These are phyloP conservation scores for Drosophila tsacasi DNA, from an alignment of 1,140 invertebrate genomes.

Conservation along the genomic window DNA sequence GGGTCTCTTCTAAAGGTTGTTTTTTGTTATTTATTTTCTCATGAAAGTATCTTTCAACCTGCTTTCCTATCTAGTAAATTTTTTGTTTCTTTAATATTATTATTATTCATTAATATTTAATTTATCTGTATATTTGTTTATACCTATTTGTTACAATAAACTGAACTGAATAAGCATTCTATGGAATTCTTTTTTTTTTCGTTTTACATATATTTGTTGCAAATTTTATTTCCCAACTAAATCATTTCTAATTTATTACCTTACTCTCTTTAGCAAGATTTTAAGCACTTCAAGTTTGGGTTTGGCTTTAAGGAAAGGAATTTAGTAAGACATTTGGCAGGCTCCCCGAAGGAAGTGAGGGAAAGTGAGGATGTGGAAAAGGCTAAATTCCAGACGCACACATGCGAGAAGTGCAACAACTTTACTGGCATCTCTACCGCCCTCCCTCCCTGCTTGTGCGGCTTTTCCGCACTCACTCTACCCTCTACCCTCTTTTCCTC, in stretches of 20 bases:
- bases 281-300: background rate
- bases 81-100: background rate
- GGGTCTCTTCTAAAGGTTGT: background rate
- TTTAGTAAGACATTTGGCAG: conserved; percentile 10
- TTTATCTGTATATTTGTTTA: background rate
- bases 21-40: background rate
- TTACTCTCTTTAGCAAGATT: background rate
- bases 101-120: background rate
- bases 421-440: conserved; percentile 18
- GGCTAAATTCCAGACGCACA: conserved; percentile 28
- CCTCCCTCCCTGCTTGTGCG: background rate
- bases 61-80: too few relatives aligned
- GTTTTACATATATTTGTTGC: background rate
- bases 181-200: background rate
- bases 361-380: background rate
- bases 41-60: too few relatives aligned
- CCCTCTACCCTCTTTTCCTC: background rate
- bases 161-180: background rate
- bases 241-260: background rate
- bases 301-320: background rate
- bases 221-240: background rate
- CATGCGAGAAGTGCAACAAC: conserved; percentile 46
- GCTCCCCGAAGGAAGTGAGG: too few relatives aligned
- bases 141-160: too few relatives aligned
- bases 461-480: conserved; percentile 4